These are phyloP conservation scores for Engraulis encrasicolus DNA, from an alignment of 2,113 vertebrate species.

Conservation along the genomic window DNA sequence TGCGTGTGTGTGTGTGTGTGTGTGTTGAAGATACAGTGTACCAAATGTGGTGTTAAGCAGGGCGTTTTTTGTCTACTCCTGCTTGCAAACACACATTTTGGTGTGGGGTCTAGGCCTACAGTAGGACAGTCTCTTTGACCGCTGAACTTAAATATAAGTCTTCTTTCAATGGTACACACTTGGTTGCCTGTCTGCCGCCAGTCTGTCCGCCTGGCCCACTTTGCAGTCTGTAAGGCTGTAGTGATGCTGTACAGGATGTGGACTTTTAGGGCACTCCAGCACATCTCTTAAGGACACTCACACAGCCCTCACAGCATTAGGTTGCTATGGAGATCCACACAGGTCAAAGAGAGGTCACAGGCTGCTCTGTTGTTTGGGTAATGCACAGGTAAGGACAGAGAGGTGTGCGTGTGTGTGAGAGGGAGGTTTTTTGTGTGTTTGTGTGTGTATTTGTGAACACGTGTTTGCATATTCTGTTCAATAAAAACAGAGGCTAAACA, in stretches of 20 bases:
- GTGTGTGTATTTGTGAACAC: slow-evolving; percentile 19
- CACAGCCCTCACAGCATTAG: slow-evolving; percentile 26
- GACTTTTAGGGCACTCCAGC: neutral
- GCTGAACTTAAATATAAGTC: too few species aligned
- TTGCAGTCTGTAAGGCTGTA: neutral
- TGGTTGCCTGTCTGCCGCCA: too few species aligned
- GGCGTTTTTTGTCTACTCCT: neutral
- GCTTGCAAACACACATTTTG: neutral
- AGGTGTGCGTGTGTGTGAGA: neutral
- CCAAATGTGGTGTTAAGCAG: neutral
- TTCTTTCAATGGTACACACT: too few species aligned
- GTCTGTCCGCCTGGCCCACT: neutral
- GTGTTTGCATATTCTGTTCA: slow-evolving; percentile 73
- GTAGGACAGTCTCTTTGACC: neutral
- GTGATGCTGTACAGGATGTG: neutral
- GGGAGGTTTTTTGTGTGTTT: neutral
- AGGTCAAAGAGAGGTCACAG: neutral
- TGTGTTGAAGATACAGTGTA: neutral
- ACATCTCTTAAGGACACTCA: neutral
- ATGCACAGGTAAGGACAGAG: slow-evolving; percentile 1
- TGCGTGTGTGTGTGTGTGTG: neutral
- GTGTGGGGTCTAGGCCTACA: neutral
- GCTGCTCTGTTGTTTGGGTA: neutral
- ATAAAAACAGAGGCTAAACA: slow-evolving; percentile 77
- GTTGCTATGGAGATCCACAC: slow-evolving; percentile 55